A percentile compares a stretch with the other conserved stretches of the same genome.
Conservation (phyloP, 2,113 vertebrate genomes). For the Heloderma charlesbogerti region DNA sequence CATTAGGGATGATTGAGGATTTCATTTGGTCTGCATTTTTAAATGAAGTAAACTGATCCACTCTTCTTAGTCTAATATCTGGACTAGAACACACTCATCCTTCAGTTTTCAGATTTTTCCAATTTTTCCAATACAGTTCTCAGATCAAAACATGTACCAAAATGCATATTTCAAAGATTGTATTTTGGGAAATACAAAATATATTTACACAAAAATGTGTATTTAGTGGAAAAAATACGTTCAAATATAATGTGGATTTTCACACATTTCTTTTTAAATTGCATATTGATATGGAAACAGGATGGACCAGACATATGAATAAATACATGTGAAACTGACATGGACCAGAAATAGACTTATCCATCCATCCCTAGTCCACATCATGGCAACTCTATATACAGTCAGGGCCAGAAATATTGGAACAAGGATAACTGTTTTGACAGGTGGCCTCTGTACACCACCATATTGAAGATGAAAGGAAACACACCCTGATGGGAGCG, state of each 20-base stretch:
- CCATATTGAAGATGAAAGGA: too few relatives aligned
- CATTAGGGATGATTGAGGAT: neutral
- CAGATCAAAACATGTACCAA: neutral
- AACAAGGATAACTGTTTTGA: too few relatives aligned
- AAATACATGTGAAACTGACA: neutral
- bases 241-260: neutral
- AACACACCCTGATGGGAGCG: too few relatives aligned
- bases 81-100: neutral
- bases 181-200: neutral
- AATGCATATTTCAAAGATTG: neutral
- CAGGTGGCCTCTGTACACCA: too few relatives aligned
- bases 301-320: neutral
- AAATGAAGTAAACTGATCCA: neutral
- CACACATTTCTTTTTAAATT: neutral
- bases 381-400: neutral
- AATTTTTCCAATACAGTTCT: neutral
- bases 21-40: neutral
- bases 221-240: neutral
- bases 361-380: neutral
- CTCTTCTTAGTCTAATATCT: neutral
- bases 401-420: too few relatives aligned
- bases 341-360: neutral
- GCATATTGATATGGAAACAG: neutral
- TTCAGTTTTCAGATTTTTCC: neutral
- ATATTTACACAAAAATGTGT: neutral